A percentile compares a stretch with the other conserved stretches of the same genome.
Evolutionary conservation across 1,140 invertebrate species (phyloP).

Genomic region (Diachasmimorpha longicaudata): DNA sequence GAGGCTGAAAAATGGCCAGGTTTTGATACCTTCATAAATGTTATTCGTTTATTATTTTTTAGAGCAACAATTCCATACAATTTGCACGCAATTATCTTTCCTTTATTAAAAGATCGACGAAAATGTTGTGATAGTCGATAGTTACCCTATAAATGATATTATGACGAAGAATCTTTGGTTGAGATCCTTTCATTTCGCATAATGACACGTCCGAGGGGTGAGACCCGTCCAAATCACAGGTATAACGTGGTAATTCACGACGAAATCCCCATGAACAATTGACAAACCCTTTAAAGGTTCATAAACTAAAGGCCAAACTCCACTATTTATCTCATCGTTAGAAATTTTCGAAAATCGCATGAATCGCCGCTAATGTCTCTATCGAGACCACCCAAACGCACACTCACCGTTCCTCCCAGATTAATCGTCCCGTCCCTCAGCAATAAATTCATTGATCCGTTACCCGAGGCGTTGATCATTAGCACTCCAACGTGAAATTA

Average conservation of each 20-base stretch:
- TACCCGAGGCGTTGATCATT: conserved; percentile 1
- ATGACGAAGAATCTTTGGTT: background rate
- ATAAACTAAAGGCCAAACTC: background rate
- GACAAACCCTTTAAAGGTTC: background rate
- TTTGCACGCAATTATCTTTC: no score
- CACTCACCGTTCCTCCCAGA: background rate
- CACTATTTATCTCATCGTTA: background rate
- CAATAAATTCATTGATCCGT: conserved; percentile 2
- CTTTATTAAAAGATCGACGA: no score
- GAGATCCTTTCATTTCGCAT: background rate
- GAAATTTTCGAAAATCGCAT: background rate
- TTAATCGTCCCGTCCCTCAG: background rate
- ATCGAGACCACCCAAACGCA: background rate
- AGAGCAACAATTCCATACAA: no score
- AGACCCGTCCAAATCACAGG: background rate
- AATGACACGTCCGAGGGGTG: background rate
- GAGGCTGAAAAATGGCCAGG: no score
- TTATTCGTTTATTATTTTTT: no score
- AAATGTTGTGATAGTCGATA: background rate
- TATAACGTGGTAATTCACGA: background rate
- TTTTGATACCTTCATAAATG: no score
- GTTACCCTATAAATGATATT: background rate
- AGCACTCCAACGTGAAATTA: background rate
- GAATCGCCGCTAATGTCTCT: background rate
- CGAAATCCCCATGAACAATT: background rate